Evolutionary conservation across 2,113 vertebrate genomes (phyloP).

Genomic region (Sander lucioperca): DNA sequence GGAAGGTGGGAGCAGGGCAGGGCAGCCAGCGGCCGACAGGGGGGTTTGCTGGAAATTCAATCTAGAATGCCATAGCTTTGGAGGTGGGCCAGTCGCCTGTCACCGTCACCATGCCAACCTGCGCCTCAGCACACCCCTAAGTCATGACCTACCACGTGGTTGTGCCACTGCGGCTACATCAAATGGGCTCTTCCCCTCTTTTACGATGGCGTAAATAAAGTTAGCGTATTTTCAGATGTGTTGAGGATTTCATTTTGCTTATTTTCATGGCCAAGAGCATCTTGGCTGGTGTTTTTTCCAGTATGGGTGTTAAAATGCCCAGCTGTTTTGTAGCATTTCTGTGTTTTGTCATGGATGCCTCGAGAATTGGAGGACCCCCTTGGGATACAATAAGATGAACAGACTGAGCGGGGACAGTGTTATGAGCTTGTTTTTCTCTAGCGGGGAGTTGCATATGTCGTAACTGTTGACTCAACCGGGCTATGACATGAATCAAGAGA

Average conservation of each 20-base stretch:
- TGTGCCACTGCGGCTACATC: constrained; percentile 47
- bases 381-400: constrained; percentile 53
- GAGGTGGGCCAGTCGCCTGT: constrained; percentile 81
- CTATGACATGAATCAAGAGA: constrained; percentile 59
- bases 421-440: constrained; percentile 66
- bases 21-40: constrained; percentile 64
- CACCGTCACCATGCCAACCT: constrained; percentile 82
- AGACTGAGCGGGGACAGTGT: constrained; percentile 39
- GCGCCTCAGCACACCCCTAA: constrained; percentile 72
- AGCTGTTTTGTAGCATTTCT: constrained; percentile 59
- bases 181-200: constrained; percentile 35
- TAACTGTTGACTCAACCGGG: constrained; percentile 50
- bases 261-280: constrained; percentile 55
- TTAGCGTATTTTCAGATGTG: constrained; percentile 64
- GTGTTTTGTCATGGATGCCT: constrained; percentile 71
- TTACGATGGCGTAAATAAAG: constrained; percentile 54
- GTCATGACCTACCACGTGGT: constrained; percentile 77
- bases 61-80: constrained; percentile 85
- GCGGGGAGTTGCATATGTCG: constrained; percentile 40
- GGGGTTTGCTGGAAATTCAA: constrained; percentile 82
- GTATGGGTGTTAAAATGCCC: constrained; percentile 50
- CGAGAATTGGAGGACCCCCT: constrained; percentile 60
- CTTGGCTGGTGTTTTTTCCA: background rate
- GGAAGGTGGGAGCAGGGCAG: constrained; percentile 58
- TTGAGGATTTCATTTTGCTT: constrained; percentile 70